These are phyloP conservation scores for Labroides dimidiatus DNA, from an alignment of 2,797 vertebrate species.

Conservation along the genomic window DNA sequence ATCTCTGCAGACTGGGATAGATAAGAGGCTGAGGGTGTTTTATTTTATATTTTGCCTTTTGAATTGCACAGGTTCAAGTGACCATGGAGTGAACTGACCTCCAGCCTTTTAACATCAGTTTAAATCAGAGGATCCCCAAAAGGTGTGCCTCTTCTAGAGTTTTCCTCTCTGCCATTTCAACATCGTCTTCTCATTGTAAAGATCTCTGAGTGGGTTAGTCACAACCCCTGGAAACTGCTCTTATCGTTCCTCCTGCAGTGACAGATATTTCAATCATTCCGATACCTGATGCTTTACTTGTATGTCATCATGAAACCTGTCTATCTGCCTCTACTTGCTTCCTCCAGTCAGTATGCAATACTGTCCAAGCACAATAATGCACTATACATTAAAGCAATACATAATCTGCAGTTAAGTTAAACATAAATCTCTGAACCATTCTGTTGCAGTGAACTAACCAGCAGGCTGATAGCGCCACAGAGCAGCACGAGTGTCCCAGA, in stretches of 20 bases:
- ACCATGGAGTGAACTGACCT: slow-evolving; percentile 77
- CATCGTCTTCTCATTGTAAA: slow-evolving; percentile 13
- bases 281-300: slow-evolving; percentile 5
- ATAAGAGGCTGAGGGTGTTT: slow-evolving; percentile 41
- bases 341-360: slow-evolving; percentile 56
- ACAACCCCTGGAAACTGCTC: background rate
- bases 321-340: slow-evolving; percentile 37
- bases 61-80: slow-evolving; percentile 84
- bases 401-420: slow-evolving; percentile 23
- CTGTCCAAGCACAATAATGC: slow-evolving; percentile 78
- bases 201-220: background rate
- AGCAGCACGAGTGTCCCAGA: slow-evolving; percentile 19
- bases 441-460: slow-evolving; percentile 44
- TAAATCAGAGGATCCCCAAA: slow-evolving; percentile 26
- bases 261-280: slow-evolving; percentile 8
- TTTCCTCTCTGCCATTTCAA: slow-evolving; percentile 11
- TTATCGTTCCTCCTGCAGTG: slow-evolving; percentile 3
- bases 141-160: slow-evolving; percentile 32
- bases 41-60: slow-evolving; percentile 67
- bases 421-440: slow-evolving; percentile 16
- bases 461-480: slow-evolving; percentile 32
- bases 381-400: slow-evolving; percentile 74
- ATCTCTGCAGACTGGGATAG: slow-evolving; percentile 26
- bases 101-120: slow-evolving; percentile 41
- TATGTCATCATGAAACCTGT: slow-evolving; percentile 13